These are phyloP conservation scores for Caenorhabditis inopinata DNA, from an alignment of 1,140 invertebrate species.

Conservation along the genomic window DNA sequence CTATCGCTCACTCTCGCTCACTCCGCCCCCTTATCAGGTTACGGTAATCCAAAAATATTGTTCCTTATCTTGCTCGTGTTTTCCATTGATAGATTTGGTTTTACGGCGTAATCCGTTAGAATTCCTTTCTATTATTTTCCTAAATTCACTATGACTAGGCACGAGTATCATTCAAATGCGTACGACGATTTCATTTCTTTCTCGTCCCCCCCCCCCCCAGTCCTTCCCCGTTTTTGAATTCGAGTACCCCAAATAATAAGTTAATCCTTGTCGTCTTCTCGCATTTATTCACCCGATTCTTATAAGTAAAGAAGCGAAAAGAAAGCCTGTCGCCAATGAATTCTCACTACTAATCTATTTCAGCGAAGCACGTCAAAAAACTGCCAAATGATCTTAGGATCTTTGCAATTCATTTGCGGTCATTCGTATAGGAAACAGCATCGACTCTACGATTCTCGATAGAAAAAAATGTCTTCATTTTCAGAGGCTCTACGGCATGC, in stretches of 20 bases:
- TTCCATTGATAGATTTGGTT: not conserved
- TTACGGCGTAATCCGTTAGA: not conserved
- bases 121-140: not conserved
- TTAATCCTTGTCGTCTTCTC: not conserved
- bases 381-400: not conserved
- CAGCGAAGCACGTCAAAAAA: not conserved
- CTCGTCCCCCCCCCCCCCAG: not conserved
- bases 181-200: not conserved
- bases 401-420: too few relatives aligned
- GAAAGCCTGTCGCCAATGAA: not conserved
- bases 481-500: too few relatives aligned
- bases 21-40: not conserved
- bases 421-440: too few relatives aligned
- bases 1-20: too few relatives aligned
- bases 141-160: constrained; percentile 19
- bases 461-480: too few relatives aligned
- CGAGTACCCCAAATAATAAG: constrained; percentile 24
- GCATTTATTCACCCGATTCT: not conserved
- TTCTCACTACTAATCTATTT: constrained; percentile 16
- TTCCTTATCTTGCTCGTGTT: not conserved
- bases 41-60: constrained; percentile 18
- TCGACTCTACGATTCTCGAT: too few relatives aligned
- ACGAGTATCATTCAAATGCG: constrained; percentile 11
- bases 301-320: too few relatives aligned
- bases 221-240: too few relatives aligned